These are phyloP conservation scores for Subacronicta megacephala DNA, from an alignment of 2,888 invertebrate genomes.

Conservation along the genomic window DNA sequence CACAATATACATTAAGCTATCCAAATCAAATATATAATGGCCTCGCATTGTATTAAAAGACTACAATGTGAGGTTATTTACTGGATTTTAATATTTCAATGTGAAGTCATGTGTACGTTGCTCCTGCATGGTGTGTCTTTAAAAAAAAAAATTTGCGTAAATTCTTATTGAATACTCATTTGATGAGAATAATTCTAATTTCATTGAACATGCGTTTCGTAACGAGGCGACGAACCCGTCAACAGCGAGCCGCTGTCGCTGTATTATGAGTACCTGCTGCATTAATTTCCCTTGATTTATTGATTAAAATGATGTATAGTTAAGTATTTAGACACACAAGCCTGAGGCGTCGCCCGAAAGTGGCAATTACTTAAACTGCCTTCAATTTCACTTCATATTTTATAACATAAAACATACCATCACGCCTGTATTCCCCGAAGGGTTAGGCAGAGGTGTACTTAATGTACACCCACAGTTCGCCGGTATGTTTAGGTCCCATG, in stretches of 20 bases:
- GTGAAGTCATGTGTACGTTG: too few species aligned
- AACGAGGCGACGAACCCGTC: slow-evolving; percentile 25
- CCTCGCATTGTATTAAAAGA: too few species aligned
- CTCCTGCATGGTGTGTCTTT: too few species aligned
- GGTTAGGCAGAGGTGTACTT: too few species aligned
- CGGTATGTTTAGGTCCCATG: too few species aligned
- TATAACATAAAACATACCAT: not conserved
- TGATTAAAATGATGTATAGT: slow-evolving; percentile 6
- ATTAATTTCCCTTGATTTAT: slow-evolving; percentile 41
- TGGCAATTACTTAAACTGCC: slow-evolving; percentile 1
- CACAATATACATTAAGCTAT: too few species aligned
- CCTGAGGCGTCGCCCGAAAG: slow-evolving; percentile 1
- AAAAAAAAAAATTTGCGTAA: too few species aligned
- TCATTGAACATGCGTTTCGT: slow-evolving; percentile 2
- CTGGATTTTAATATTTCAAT: too few species aligned
- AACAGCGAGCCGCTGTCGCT: slow-evolving; percentile 26
- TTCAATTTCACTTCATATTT: slow-evolving; percentile 1
- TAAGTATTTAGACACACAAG: slow-evolving; percentile 8
- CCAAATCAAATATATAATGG: too few species aligned
- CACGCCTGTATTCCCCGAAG: too few species aligned
- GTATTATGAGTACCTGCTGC: not conserved
- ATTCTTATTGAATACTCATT: not conserved
- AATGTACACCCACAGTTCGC: too few species aligned
- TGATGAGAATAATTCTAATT: slow-evolving; percentile 1
- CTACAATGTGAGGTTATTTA: too few species aligned